Conservation (phyloP, 35 echinoderm and acorn worm species). For the Ophioderma brevispina region DNA sequence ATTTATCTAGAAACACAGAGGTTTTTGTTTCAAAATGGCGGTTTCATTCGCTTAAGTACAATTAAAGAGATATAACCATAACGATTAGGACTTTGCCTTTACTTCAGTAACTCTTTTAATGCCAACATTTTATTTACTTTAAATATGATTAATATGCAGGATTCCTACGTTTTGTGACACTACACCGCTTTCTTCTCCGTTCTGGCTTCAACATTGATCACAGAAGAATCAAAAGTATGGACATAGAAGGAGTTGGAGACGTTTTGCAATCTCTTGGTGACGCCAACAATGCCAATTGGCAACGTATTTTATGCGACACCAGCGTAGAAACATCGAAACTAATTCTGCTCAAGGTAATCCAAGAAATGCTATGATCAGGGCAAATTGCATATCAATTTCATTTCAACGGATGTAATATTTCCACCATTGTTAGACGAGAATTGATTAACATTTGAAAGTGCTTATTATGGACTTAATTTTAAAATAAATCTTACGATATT, state of each 20-base stretch:
- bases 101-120: neutral
- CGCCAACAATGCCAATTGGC: neutral
- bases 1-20: neutral
- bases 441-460: no score
- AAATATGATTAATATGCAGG: slow-evolving; percentile 16
- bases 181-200: slow-evolving; percentile 4
- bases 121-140: neutral
- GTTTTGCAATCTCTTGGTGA: slow-evolving; percentile 7
- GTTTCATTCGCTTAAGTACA: neutral
- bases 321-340: neutral
- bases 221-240: neutral
- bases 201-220: slow-evolving; percentile 21
- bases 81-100: neutral
- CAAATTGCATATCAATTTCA: no score
- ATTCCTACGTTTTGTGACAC: slow-evolving; percentile 30
- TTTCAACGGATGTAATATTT: no score
- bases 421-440: no score
- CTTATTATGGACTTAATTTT: no score
- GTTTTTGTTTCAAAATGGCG: neutral
- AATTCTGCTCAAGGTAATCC: slow-evolving; percentile 27
- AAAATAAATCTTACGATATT: no score
- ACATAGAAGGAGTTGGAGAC: neutral
- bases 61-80: neutral
- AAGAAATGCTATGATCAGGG: no score
- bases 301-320: slow-evolving; percentile 31